Evolutionary conservation across 35 echinoderm and acorn worm genomes (phyloP).

Genomic region (Amphiura filiformis): DNA sequence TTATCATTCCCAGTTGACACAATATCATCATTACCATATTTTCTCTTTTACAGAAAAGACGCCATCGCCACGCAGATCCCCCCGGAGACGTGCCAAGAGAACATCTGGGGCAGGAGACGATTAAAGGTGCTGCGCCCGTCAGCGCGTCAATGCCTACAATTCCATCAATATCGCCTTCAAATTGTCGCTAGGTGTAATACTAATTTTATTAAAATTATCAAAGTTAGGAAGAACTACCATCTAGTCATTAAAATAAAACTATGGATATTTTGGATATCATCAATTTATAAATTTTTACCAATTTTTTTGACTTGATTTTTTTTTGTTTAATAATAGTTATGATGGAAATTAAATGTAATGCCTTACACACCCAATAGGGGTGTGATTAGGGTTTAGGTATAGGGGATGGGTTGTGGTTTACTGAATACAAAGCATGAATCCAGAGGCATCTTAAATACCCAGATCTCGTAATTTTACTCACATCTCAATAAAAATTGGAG

Average conservation of each 20-base stretch:
- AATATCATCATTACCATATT: neutral
- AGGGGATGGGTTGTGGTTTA: no score
- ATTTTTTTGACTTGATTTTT: no score
- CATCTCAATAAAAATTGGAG: no score
- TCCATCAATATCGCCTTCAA: neutral
- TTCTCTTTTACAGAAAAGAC: constrained; percentile 79
- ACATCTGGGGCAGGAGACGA: constrained; percentile 88
- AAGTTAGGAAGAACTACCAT: neutral
- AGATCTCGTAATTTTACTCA: no score
- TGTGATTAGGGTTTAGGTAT: no score
- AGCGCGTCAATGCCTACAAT: neutral
- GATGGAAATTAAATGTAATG: no score
- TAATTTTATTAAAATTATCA: neutral
- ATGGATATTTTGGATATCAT: neutral
- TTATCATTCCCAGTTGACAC: no score
- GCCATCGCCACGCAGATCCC: constrained; percentile 94
- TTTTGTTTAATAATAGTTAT: neutral
- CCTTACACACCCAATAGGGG: no score
- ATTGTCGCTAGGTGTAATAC: neutral
- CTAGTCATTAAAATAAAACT: neutral
- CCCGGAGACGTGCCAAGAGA: constrained; percentile 80
- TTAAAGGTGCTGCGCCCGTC: constrained; percentile 25
- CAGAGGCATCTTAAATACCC: no score
- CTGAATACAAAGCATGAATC: no score
- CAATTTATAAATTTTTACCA: neutral